Conservation (phyloP, 2,797 vertebrate species). For the Scolopax bukidnonensis region DNA sequence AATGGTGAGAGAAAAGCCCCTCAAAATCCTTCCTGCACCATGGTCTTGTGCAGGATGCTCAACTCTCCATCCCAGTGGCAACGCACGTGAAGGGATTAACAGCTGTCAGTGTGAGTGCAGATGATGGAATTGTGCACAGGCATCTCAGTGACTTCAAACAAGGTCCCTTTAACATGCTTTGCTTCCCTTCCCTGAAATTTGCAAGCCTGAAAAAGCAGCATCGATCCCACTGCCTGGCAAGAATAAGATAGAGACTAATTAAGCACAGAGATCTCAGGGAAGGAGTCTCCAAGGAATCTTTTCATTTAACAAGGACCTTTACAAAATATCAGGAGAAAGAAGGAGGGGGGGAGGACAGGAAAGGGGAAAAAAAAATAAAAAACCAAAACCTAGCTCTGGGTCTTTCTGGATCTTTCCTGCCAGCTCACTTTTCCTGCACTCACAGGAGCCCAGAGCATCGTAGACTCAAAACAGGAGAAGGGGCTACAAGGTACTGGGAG, state of each 20-base stretch:
- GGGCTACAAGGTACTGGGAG: not conserved
- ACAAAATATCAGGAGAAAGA: not conserved
- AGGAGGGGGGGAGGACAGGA: no score
- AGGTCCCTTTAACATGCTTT: not conserved
- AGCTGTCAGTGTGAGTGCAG: not conserved
- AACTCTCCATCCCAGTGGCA: not conserved
- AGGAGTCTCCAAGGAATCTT: not conserved
- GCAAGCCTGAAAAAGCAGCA: not conserved
- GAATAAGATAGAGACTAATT: constrained; percentile 3
- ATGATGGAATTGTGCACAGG: not conserved
- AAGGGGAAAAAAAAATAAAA: not conserved
- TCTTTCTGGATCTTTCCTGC: not conserved
- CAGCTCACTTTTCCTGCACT: not conserved
- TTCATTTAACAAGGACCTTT: not conserved
- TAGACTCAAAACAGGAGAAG: not conserved
- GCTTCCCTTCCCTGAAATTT: not conserved
- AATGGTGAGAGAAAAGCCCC: not conserved
- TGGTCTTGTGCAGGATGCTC: fast-evolving
- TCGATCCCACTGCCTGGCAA: not conserved
- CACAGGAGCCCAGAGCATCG: not conserved
- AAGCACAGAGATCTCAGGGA: not conserved
- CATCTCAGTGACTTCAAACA: not conserved
- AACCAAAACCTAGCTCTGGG: not conserved
- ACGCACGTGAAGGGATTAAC: not conserved
- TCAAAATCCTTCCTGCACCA: not conserved